Evolutionary conservation across 2,888 invertebrate genomes (phyloP), one percentile per base, ranked within the genome.

Genomic region (Axea sp.): DNA sequence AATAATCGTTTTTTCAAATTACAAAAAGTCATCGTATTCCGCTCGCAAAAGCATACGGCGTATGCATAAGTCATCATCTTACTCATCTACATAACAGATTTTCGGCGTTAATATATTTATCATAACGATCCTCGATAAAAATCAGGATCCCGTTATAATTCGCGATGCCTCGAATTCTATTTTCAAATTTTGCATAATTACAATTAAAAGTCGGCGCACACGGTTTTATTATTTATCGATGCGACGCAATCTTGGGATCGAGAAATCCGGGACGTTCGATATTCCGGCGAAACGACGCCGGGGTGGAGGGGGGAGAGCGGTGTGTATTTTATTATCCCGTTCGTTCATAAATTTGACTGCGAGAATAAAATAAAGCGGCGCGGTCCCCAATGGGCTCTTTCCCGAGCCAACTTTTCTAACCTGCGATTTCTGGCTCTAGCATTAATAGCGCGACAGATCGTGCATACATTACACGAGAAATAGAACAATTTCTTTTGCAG

Each of bases 281-380:
- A 79, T 78, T 81, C 76, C 45, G 30, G 65, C 74, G 71, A 78
- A 74, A 73, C 62, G 67, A 55, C 71, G 78, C n/a, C n/a, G n/a
- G n/a, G n/a, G n/a, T n/a, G n/a, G n/a, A n/a, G n/a, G n/a, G n/a
- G n/a, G n/a, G n/a, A n/a, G n/a, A n/a, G n/a, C n/a, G n/a, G n/a
- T n/a, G n/a, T n/a, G n/a, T 79, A 83, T 82, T 84, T 84, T 85
- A 84, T 84, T 83, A 84, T 84, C 81, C 79, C 78, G 81, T 79
- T 83, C 84, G 81, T 85, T 83, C 84, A 84, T 85, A 85, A 85
- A 85, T 85, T 84, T 81, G 77, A 79, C 78, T 77, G 79, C 80
- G 81, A 79, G 80, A 83, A 84, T 84, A 82, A 85, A 83, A 83
- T 82, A 83, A 55, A 82, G 73, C 79, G 45, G 28, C 57, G 60